Base-by-base conservation (phyloP, 2,797 vertebrate genomes). In the Gouania willdenowi region DNA sequence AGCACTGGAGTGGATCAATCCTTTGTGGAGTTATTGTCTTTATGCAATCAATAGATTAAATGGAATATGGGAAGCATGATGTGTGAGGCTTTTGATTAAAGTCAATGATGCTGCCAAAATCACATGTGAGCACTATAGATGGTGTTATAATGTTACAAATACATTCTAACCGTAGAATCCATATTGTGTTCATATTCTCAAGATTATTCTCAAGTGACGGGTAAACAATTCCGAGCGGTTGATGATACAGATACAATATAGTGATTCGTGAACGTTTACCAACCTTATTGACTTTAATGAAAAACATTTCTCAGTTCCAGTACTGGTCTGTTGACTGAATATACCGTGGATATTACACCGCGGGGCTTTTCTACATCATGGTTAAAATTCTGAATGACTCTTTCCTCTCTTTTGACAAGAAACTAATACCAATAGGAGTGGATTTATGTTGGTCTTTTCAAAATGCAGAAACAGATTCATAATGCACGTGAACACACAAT, bases 21-120 rank as follows among this genome's bases (percentile, higher is more conserved):
- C 31, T 37, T 20, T 43, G 20, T 19, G 14, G 31, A 58, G 50
- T 52, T 33, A 38, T 50, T 11, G 31, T 33, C 50, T 56, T 23
- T 54, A 55, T 68, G 40, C 60, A 69, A 74, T 81, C 63, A 66
- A 72, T 72, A 72, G 47, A 82, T 76, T 55, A 44, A 55, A 68
- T 10, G 12, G 25, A 21, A 26, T 23, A 33, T 43, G 21, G 23
- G 27, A 42, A 3, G 70, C 40, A n/a, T 20, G 40, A 42, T 33
- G 46, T 55, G 42, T 55, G 36, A 64, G 44, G 59, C 59, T 71
- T n/a, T 66, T 33, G 14, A 59, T 31, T 16, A 14, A 52, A 38
- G 22, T 53, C 50, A 62, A 68, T 49, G 42, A 73, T 39, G 20
- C 33, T 17, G 28, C 24, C 11, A 58, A 64, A 27, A 66, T 43